phyloP scores from a whole-genome alignment of 2,888 invertebrate species.

The Ptilodon capucinus region DNA sequence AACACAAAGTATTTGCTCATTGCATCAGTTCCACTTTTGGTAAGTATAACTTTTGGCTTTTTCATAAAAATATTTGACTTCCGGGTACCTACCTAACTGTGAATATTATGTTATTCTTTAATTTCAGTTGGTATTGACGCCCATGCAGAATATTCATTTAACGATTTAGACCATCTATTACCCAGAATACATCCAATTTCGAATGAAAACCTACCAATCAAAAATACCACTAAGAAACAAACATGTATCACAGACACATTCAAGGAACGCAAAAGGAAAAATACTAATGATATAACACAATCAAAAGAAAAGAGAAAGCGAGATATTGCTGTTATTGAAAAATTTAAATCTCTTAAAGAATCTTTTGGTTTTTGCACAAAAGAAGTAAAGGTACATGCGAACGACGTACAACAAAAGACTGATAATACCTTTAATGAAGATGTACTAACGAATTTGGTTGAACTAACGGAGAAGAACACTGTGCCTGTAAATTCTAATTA shows the following conservation, averaged over 20 bases:
- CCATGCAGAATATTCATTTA: conserved; percentile 59
- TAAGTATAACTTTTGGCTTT: conserved; percentile 50
- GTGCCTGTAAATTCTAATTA: background rate
- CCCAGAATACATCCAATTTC: background rate
- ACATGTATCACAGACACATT: conserved; percentile 48
- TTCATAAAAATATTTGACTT: background rate
- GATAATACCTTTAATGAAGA: background rate
- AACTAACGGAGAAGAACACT: background rate
- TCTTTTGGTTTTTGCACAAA: conserved; percentile 52
- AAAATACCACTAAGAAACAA: conserved; percentile 34
- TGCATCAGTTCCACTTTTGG: conserved; percentile 84
- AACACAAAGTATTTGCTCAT: conserved; percentile 76
- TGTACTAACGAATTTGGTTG: background rate
- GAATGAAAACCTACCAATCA: conserved; percentile 7
- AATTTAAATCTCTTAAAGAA: conserved; percentile 55
- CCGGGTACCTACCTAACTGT: too few relatives aligned
- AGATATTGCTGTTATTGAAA: conserved; percentile 51
- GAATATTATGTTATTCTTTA: background rate
- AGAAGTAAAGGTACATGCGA: conserved; percentile 26
- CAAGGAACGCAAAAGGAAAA: conserved; percentile 62
- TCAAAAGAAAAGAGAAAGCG: conserved; percentile 68
- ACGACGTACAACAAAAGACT: background rate
- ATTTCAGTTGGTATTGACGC: conserved; percentile 81
- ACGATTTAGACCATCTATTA: conserved; percentile 38
- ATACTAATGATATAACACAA: conserved; percentile 34